Evolutionary conservation across 2,113 vertebrate genomes (phyloP).

Genomic region (Peucedramus taeniatus): DNA sequence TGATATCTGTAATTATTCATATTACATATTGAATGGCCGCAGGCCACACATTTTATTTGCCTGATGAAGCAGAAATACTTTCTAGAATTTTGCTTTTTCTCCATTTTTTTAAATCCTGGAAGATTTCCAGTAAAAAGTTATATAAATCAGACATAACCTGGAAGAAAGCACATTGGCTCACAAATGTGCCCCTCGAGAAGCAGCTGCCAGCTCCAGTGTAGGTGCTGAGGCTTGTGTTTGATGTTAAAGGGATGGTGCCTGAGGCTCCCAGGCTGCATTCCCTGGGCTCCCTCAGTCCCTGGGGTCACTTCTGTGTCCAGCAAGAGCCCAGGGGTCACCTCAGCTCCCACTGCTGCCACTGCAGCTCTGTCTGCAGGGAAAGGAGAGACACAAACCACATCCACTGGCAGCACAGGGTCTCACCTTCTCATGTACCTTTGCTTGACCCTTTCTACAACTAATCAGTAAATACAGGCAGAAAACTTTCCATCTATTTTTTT

Average conservation of each 20-base stretch:
- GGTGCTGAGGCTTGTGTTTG: not conserved
- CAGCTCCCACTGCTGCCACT: not conserved
- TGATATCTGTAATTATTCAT: not conserved
- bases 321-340: not conserved
- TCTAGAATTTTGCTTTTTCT: not conserved
- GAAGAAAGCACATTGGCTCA: not conserved
- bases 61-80: not conserved
- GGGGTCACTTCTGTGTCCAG: not conserved
- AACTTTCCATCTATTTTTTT: not conserved
- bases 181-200: not conserved
- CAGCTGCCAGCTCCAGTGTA: not conserved
- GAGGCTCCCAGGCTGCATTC: not conserved
- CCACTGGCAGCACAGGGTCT: not conserved
- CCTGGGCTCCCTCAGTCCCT: fast-evolving
- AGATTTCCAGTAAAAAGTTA: not conserved
- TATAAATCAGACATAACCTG: not conserved
- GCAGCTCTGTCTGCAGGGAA: fast-evolving
- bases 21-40: not conserved
- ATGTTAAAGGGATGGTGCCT: not conserved
- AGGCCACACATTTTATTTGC: not conserved
- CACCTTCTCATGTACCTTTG: not conserved
- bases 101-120: not conserved
- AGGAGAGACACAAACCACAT: not conserved
- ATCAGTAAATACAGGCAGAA: not conserved
- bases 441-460: not conserved